These are phyloP conservation scores for Crematogaster levior DNA, from an alignment of 2,888 invertebrate species.

Conservation along the genomic window DNA sequence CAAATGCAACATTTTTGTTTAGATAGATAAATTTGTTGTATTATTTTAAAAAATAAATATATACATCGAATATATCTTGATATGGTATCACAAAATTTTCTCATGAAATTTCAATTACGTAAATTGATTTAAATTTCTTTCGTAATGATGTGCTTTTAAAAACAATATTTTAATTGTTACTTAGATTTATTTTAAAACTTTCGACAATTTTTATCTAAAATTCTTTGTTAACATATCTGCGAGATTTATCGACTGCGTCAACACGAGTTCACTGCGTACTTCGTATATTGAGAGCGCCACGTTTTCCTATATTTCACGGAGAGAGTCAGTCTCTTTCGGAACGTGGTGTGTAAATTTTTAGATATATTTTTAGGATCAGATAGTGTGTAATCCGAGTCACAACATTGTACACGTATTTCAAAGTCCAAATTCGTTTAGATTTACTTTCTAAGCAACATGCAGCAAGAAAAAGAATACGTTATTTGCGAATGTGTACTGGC, in stretches of 20 bases:
- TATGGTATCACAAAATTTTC: neutral
- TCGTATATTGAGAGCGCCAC: constrained; percentile 14
- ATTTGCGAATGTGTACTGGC: constrained; percentile 15
- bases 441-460: constrained; percentile 21
- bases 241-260: constrained; percentile 7
- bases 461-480: neutral
- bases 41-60: constrained; percentile 1
- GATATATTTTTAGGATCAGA: constrained; percentile 16
- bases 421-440: constrained; percentile 2
- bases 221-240: neutral
- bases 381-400: neutral
- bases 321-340: neutral
- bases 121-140: neutral
- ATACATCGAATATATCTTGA: neutral
- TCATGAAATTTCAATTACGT: neutral
- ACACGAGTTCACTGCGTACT: neutral
- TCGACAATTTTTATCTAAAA: neutral
- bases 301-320: neutral
- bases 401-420: neutral
- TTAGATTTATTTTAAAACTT: neutral
- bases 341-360: constrained; percentile 33
- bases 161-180: neutral
- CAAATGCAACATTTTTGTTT: neutral
- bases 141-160: neutral
- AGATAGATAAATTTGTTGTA: constrained; percentile 5